phyloP scores from a whole-genome alignment of 2,888 invertebrate genomes.

The Pterostichus niger region DNA sequence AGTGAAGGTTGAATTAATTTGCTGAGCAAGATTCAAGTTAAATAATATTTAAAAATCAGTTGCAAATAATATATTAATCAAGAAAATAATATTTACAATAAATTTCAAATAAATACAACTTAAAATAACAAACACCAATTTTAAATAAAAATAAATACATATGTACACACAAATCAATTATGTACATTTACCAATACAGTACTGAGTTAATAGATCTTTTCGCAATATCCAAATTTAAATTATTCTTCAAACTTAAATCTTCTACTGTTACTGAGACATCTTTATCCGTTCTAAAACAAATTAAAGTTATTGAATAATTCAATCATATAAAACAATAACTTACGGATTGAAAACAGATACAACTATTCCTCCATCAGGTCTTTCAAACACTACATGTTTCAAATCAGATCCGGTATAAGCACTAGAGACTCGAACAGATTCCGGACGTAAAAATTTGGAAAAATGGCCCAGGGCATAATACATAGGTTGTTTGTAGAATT shows the following conservation, averaged over 20 bases:
- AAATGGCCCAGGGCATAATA: constrained; percentile 90
- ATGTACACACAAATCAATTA: constrained; percentile 9
- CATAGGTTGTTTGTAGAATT: constrained; percentile 92
- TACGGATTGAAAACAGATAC: constrained; percentile 79
- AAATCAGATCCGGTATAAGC: constrained; percentile 73
- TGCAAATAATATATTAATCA: too few relatives aligned
- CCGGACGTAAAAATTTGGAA: constrained; percentile 83
- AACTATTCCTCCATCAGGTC: constrained; percentile 77
- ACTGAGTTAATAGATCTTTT: constrained; percentile 48
- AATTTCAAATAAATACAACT: not conserved
- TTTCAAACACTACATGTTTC: constrained; percentile 76
- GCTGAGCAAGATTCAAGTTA: too few relatives aligned
- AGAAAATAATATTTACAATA: not conserved
- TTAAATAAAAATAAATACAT: constrained; percentile 7
- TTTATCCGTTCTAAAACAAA: constrained; percentile 36
- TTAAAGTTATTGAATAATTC: constrained; percentile 33
- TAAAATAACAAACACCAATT: not conserved
- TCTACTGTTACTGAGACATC: constrained; percentile 15
- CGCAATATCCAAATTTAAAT: not conserved
- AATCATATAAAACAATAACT: constrained; percentile 69
- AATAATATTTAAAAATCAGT: too few relatives aligned
- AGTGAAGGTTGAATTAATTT: too few relatives aligned
- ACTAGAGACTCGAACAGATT: constrained; percentile 75
- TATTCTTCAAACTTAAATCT: not conserved
- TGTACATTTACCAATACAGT: constrained; percentile 29